Percentiles rank a stretch among this genome's conserved stretches.
These are phyloP conservation scores for Polypedilum pembai DNA, from an alignment of 1,140 invertebrate genomes.

Conservation along the genomic window DNA sequence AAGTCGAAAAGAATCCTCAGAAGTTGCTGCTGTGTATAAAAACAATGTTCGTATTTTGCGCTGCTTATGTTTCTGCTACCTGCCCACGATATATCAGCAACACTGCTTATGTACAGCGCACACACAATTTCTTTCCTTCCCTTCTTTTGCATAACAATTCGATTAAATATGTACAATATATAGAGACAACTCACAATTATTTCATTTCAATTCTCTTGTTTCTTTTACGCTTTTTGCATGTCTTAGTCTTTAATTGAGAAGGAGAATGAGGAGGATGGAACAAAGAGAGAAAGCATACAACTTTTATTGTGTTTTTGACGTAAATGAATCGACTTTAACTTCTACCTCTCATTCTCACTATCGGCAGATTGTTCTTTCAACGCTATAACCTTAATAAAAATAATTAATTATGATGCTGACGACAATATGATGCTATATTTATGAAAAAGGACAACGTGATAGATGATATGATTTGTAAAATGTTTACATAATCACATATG, in stretches of 20 bases:
- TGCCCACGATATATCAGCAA: constrained; percentile 19
- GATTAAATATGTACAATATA: background rate
- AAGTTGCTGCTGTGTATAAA: background rate
- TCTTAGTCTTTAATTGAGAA: background rate
- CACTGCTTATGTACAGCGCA: constrained; percentile 14
- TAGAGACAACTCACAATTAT: no score
- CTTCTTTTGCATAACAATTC: constrained; percentile 6
- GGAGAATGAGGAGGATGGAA: no score
- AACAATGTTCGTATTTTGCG: background rate
- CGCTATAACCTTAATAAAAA: background rate
- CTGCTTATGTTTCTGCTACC: constrained; percentile 9
- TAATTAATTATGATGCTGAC: background rate
- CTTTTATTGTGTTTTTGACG: background rate
- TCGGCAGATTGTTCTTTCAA: background rate
- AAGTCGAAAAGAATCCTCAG: constrained; percentile 2
- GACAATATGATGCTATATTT: background rate
- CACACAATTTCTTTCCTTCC: background rate
- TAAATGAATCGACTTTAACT: background rate
- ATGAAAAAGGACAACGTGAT: background rate
- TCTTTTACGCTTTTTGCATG: background rate
- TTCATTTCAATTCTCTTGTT: background rate
- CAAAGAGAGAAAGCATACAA: background rate
- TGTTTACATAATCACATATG: background rate
- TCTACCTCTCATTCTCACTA: background rate
- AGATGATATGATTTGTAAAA: no score